Evolutionary conservation across 2,113 vertebrate species (phyloP).

Genomic region (Pontoporia blainvillei): DNA sequence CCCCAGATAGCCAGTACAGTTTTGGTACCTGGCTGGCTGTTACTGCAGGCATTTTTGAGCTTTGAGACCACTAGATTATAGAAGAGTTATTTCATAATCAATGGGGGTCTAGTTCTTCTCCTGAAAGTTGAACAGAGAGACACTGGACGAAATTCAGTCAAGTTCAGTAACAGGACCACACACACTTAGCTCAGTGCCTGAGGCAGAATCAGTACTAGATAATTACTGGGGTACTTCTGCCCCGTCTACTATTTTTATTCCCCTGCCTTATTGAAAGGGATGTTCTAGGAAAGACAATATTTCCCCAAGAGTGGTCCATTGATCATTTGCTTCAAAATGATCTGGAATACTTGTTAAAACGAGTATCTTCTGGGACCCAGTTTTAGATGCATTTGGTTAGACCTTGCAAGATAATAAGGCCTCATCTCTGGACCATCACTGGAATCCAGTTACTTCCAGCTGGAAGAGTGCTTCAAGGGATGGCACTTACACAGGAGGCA

Average conservation of each 20-base stretch:
- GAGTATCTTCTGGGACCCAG: not conserved
- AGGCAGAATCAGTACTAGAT: not conserved
- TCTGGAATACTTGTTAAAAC: not conserved
- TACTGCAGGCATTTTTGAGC: not conserved
- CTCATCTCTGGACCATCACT: not conserved
- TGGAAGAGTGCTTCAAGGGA: not conserved
- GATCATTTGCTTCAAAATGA: not conserved
- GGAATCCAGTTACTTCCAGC: not conserved
- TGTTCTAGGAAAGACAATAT: not conserved
- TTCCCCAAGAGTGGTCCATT: not conserved
- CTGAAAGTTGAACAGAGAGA: not conserved
- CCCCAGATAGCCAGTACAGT: not conserved
- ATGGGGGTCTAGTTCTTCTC: not conserved
- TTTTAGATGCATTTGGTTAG: not conserved
- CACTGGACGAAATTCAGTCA: not conserved
- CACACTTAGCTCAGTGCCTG: not conserved
- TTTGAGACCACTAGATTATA: not conserved
- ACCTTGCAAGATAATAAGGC: not conserved
- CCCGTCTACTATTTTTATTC: not conserved
- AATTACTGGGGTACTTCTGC: not conserved
- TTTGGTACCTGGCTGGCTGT: not conserved
- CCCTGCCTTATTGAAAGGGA: not conserved
- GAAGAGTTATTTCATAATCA: not conserved
- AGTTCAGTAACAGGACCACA: not conserved
- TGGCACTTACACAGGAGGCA: not conserved